Evolutionary conservation across 1,140 invertebrate species (phyloP).

Genomic region (Saccostrea cuccullata): DNA sequence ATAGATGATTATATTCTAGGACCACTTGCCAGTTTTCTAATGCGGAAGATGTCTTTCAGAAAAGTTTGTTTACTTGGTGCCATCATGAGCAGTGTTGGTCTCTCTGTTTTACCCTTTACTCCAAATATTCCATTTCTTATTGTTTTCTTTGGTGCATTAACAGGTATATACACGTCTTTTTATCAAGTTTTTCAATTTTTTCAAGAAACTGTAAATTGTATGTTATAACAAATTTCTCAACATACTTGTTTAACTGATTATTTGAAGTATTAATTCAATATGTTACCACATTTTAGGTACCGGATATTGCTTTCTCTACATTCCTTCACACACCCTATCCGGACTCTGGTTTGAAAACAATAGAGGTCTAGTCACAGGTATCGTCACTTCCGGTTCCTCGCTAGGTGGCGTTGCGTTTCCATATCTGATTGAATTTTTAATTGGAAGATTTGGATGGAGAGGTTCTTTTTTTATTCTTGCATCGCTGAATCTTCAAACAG

Average conservation of each 20-base stretch:
- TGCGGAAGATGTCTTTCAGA: conserved; percentile 60
- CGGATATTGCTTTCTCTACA: conserved; percentile 67
- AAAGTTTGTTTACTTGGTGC: conserved; percentile 62
- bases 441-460: conserved; percentile 87
- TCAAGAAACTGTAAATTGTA: too few relatives aligned
- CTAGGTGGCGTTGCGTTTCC: conserved; percentile 89
- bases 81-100: conserved; percentile 54
- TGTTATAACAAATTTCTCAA: too few relatives aligned
- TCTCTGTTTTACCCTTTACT: conserved; percentile 58
- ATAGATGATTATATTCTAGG: conserved; percentile 46
- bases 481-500: conserved; percentile 87
- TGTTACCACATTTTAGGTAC: conserved; percentile 58
- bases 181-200: too few relatives aligned
- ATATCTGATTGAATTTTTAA: conserved; percentile 82
- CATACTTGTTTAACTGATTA: background rate
- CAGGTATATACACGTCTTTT: conserved; percentile 46
- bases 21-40: conserved; percentile 64
- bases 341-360: conserved; percentile 95
- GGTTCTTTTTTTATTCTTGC: conserved; percentile 90
- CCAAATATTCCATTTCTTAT: conserved; percentile 57
- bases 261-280: background rate
- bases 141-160: conserved; percentile 61
- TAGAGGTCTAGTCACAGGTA: conserved; percentile 91
- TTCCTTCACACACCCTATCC: conserved; percentile 71
- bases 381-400: conserved; percentile 95